Conservation (phyloP, 1,140 invertebrate genomes). For the Ericerus pela region DNA sequence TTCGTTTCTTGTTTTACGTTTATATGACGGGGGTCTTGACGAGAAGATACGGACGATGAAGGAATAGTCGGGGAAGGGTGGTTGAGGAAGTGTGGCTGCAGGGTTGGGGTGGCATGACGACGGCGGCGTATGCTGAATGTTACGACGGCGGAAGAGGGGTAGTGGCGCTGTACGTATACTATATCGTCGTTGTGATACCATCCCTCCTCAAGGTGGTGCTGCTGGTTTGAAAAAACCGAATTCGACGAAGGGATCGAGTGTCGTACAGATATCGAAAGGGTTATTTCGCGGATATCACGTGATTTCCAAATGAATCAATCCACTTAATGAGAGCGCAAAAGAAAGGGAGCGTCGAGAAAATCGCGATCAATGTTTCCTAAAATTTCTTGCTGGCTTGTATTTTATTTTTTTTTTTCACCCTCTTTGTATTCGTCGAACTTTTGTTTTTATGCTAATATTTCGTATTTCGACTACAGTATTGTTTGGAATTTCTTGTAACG, state of each 20-base stretch:
- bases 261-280: constrained; percentile 12
- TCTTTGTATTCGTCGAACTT: too few relatives aligned
- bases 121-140: not conserved
- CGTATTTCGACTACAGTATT: too few relatives aligned
- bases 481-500: too few relatives aligned
- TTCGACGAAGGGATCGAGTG: constrained; percentile 16
- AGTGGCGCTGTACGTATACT: not conserved
- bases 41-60: not conserved
- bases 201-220: constrained; percentile 9
- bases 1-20: constrained; percentile 10
- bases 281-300: constrained; percentile 15
- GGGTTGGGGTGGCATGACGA: too few relatives aligned
- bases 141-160: not conserved
- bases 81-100: too few relatives aligned
- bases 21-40: not conserved
- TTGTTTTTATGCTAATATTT: too few relatives aligned
- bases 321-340: constrained; percentile 18
- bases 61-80: not conserved
- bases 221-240: too few relatives aligned
- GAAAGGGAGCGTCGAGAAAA: constrained; percentile 5
- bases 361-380: constrained; percentile 9
- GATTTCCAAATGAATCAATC: constrained; percentile 20
- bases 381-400: too few relatives aligned
- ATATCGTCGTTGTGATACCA: constrained; percentile 1
- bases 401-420: too few relatives aligned